These are phyloP conservation scores for Arion vulgaris DNA, from an alignment of 1,140 invertebrate species.

Conservation along the genomic window DNA sequence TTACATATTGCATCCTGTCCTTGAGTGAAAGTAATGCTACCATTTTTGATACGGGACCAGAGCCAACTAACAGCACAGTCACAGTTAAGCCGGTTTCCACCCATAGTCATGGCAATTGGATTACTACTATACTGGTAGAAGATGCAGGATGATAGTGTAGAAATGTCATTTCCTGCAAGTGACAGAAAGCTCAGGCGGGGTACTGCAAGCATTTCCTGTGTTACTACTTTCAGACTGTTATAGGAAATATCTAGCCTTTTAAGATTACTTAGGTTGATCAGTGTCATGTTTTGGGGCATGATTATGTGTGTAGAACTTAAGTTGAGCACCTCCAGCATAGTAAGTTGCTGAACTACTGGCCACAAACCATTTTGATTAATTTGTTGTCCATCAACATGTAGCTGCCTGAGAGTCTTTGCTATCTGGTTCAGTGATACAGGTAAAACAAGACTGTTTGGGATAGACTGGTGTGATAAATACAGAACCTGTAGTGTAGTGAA, in stretches of 20 bases:
- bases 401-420: background rate
- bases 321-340: background rate
- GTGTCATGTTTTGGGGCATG: background rate
- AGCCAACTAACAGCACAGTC: conserved; percentile 4
- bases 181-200: background rate
- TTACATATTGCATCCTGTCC: background rate
- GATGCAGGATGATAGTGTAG: conserved; percentile 7
- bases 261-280: background rate
- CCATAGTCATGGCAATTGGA: background rate
- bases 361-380: background rate
- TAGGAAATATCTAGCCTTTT: background rate
- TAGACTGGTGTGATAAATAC: background rate
- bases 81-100: background rate
- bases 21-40: background rate
- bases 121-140: conserved; percentile 7
- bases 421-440: background rate
- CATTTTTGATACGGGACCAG: background rate
- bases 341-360: background rate
- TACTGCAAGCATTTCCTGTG: background rate
- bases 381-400: background rate
- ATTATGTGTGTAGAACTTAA: background rate
- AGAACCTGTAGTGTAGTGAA: background rate
- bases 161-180: background rate
- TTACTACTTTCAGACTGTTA: background rate
- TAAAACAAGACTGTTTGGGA: background rate